Base-by-base conservation (phyloP, 2,888 invertebrate species). In the Seira sanloemensis region DNA sequence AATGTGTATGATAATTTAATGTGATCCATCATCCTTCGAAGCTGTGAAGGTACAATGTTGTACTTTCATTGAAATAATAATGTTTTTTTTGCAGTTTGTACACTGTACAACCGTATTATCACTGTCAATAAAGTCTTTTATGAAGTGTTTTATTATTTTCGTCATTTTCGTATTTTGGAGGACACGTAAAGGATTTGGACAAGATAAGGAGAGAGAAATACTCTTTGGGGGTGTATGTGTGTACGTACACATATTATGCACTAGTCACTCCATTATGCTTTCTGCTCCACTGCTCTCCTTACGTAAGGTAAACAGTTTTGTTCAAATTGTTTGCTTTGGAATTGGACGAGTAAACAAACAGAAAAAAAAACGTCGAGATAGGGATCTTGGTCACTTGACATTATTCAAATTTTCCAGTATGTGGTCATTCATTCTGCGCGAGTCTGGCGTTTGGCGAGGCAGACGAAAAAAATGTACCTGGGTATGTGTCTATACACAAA, bases 121-220 rank as follows among this genome's bases (percentile, higher is more conserved):
- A 4, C 18, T 58, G 58, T 58, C 58, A 58, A 58, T 58, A 58
- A 58, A 18, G 58, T 58, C n/a, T 58, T 74, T 75, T 75, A 75
- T 66, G 21, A 75, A 74, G 65, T 74, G 74, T 65, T 74, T 65
- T 74, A 74, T 37, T 74, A 74, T 74, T 65, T 24, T 12, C 18
- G n/a, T n/a, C n/a, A n/a, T 25, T 72, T n/a, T 1, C 27, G 12
- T 37, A 37, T 18, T 21, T 46, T n/a, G 65, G 74, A 65, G 65
- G 74, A 75, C 75, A 66, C n/a, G 9, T 16, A 4, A 58, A 58
- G 5, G 58, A 9, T 58, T 7, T 16, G 5, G 58, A 58, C n/a
- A 5, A 18, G n/a, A 58, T 12, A n/a, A 58, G 58, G n/a, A 16
- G n/a, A 58, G 58, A 9, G 18, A 58, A 12, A 4, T 37, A 37